Conservation (phyloP, 1,140 invertebrate species). For the Drosophila kohkoa region DNA sequence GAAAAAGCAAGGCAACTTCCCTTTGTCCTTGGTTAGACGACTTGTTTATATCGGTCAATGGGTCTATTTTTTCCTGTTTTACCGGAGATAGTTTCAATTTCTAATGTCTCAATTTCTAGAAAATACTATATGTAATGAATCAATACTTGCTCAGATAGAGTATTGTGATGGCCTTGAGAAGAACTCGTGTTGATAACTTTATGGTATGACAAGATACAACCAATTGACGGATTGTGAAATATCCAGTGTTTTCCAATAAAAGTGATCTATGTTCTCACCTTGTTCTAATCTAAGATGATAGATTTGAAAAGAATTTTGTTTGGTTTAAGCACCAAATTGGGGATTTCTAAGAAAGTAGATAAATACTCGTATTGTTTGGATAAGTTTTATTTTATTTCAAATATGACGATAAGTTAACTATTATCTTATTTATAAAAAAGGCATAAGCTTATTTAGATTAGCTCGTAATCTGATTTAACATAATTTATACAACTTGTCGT, state of each 20-base stretch:
- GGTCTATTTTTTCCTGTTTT: background rate
- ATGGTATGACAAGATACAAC: background rate
- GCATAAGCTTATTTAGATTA: background rate
- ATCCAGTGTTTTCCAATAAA: conserved; percentile 1
- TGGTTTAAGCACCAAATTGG: too few relatives aligned
- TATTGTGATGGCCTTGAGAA: conserved; percentile 23
- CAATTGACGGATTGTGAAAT: conserved; percentile 26
- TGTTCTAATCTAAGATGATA: background rate
- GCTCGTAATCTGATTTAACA: background rate
- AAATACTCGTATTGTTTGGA: background rate
- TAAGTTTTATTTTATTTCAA: too few relatives aligned
- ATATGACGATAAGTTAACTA: too few relatives aligned
- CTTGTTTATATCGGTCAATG: conserved; percentile 54
- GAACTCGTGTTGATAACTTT: conserved; percentile 5
- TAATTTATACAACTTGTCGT: background rate
- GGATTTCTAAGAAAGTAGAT: background rate
- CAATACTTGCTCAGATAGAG: conserved; percentile 29
- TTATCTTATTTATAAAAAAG: background rate
- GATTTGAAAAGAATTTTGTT: background rate
- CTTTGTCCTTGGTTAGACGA: conserved; percentile 49
- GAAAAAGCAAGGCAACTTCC: background rate
- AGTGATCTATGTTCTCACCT: background rate
- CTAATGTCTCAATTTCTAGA: conserved; percentile 27
- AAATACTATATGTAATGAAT: conserved; percentile 23
- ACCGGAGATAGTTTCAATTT: conserved; percentile 36